Evolutionary conservation across 2,888 invertebrate species (phyloP), one percentile per base, ranked within the genome.

Genomic region (Phalera bucephala): DNA sequence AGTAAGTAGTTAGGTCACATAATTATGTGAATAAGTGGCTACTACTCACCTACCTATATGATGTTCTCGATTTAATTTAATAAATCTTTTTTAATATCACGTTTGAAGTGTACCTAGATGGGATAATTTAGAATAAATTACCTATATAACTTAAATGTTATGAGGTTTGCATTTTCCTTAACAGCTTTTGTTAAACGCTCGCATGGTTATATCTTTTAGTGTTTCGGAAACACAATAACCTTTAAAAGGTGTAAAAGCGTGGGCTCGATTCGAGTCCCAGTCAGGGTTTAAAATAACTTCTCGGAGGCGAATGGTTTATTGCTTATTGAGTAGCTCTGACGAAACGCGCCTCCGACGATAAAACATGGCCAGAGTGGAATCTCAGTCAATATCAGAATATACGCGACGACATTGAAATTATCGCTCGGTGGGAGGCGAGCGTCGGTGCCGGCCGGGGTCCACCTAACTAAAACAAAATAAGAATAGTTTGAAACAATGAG

Each of bases 291-390:
- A 85, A 86, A 86, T 83, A 84, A 85, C 83, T 86, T 82, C 82
- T 83, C 75, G 80, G 80, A 83, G 83, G 77, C 79, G 87, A 80
- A 84, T 85, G 82, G 85, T 89, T 88, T 89, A 89, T 87, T 82
- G 88, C 88, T 87, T 87, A 88, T 88, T 88, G 88, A 87, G 85
- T 75, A 78, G 82, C 77, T 72, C 83, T 81, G 86, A 84, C 82
- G 84, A 81, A 80, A 79, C 78, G 81, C 82, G 81, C 77, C 78
- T 75, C 72, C 64, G 80, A 79, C 77, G 75, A 82, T 81, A 83
- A 83, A 85, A 82, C 80, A 80, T 77, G 74, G 72, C 65, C 70
- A 67, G 73, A 75, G 77, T 71, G 83, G 83, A 87, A 84, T 86
- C 87, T 82, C 85, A 81, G 77, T 82, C 85, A 83, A 85, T 85